Evolutionary conservation across 2,113 vertebrate species (phyloP).

Genomic region (Notiomystis cincta): DNA sequence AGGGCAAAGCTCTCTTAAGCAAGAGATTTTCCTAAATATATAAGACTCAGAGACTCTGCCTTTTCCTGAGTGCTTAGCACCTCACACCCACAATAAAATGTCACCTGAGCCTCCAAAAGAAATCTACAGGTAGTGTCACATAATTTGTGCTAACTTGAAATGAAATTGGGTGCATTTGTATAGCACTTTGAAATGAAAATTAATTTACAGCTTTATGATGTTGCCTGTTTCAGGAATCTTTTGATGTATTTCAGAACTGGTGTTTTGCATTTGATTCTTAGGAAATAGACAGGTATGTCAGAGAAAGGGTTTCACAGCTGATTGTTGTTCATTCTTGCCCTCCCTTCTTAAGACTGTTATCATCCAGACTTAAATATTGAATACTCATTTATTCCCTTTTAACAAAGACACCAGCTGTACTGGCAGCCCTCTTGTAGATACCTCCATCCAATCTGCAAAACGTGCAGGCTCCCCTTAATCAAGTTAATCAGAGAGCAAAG

Average conservation of each 20-base stretch:
- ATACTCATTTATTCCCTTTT: not conserved
- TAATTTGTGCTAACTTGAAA: not conserved
- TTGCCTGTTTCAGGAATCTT: not conserved
- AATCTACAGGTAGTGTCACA: not conserved
- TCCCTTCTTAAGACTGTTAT: not conserved
- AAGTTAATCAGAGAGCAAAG: not conserved
- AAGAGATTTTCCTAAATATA: not conserved
- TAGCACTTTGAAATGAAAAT: constrained; percentile 20
- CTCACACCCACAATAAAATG: not conserved
- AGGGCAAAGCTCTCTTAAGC: not conserved
- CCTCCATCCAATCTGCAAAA: not conserved
- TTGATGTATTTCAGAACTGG: not conserved
- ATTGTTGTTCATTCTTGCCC: not conserved
- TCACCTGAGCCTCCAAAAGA: not conserved
- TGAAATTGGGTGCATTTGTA: not conserved
- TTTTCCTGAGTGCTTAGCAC: not conserved
- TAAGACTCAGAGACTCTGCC: not conserved
- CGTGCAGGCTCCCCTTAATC: not conserved
- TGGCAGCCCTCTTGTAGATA: not conserved
- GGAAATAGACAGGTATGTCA: not conserved
- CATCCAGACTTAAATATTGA: not conserved
- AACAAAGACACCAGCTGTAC: not conserved
- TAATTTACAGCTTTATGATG: not conserved
- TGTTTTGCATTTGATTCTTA: not conserved
- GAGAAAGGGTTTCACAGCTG: not conserved